Evolutionary conservation across 1,140 invertebrate genomes (phyloP).

Genomic region (Hirudo medicinalis): DNA sequence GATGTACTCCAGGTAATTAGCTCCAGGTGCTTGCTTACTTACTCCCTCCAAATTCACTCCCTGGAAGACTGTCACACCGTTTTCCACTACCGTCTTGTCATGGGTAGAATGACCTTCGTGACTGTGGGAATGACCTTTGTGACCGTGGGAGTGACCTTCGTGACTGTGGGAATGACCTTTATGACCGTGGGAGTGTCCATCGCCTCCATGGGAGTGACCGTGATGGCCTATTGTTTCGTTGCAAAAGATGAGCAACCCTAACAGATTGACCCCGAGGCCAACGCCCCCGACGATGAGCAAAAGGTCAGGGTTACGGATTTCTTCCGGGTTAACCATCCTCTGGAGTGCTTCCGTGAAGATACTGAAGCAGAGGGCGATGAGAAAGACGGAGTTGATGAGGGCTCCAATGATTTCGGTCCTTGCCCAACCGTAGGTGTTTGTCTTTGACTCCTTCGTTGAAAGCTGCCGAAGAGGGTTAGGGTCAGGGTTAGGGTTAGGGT

Average conservation of each 20-base stretch:
- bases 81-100: not conserved
- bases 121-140: constrained; percentile 11
- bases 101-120: not conserved
- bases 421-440: constrained; percentile 49
- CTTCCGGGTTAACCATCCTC: constrained; percentile 9
- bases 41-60: too few relatives aligned
- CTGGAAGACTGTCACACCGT: not conserved
- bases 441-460: constrained; percentile 35
- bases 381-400: constrained; percentile 47
- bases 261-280: constrained; percentile 44
- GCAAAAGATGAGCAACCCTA: constrained; percentile 44
- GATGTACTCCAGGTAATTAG: too few relatives aligned
- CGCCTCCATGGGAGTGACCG: not conserved
- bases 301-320: constrained; percentile 52
- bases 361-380: constrained; percentile 46
- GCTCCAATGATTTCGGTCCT: constrained; percentile 48
- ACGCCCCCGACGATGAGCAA: constrained; percentile 44
- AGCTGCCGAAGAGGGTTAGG: constrained; percentile 24
- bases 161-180: constrained; percentile 22
- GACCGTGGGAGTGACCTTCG: constrained; percentile 11
- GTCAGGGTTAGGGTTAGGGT: too few relatives aligned
- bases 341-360: constrained; percentile 44
- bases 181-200: not conserved
- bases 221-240: constrained; percentile 1
- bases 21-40: too few relatives aligned